Evolutionary conservation across 2,797 vertebrate genomes (phyloP), one percentile per base, ranked within the genome.

Genomic region (Pangasius larnaudii): DNA sequence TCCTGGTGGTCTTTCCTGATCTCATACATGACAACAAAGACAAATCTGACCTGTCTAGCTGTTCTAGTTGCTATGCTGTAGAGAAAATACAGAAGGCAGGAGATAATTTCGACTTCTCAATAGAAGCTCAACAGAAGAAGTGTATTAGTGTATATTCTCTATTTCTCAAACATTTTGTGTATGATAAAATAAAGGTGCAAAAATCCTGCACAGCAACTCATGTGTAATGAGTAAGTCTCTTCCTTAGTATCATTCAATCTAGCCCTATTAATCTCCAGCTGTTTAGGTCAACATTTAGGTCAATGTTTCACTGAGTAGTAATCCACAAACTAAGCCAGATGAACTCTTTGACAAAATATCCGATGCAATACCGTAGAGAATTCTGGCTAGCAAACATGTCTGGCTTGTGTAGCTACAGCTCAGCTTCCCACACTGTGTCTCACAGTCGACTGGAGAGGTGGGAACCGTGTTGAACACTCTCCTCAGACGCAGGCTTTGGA

Each of bases 401-500:
- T 89, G 88, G 86, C 91, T 84, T 72, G 80, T 89, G 87, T 80
- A 87, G 79, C 71, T 87, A 88, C 58, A 49, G 78, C 59, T 89
- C 89, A 75, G 85, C 86, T 87, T 90, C 86, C 87, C 89, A 56
- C 79, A 58, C 85, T 87, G 87, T 63, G 89, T 85, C 86, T 84
- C 58, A 63, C 88, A 77, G 42, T 79, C 92, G 88, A 90, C 89
- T 91, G 88, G 89, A 90, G 92, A 89, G 90, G 72, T 56, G 85
- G 75, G 39, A 88, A 72, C 63, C 86, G 72, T 89, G 84, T 65
- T 65, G 78, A 92, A 91, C 91, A 90, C 78, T 85, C 88, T 90
- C 93, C 84, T 74, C 89, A 93, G 89, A 94, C 86, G 89, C 89
- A 89, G 83, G 77, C 89, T 92, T 88, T 91, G 90, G 85, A 92